Percentiles rank a stretch among this genome's conserved stretches.
Evolutionary conservation across 2,113 vertebrate species (phyloP).

Genomic region (Mus musculus): GRCm39 chr16:33009501-33010000

Average conservation of each 20-base stretch:
- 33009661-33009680: background rate
- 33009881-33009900: background rate
- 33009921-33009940: background rate
- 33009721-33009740: background rate
- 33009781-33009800: background rate
- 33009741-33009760: background rate
- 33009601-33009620: background rate
- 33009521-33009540: background rate
- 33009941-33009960: background rate
- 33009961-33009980: background rate
- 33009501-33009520: background rate
- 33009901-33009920: background rate
- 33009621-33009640: background rate
- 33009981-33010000: background rate
- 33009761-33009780: background rate
- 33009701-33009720: background rate
- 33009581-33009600: background rate
- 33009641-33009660: background rate
- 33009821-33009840: background rate
- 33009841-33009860: background rate
- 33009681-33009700: background rate
- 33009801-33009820: background rate
- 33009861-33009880: background rate
- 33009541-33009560: background rate
- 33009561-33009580: background rate